A percentile compares a stretch with the other conserved stretches of the same genome.
Evolutionary conservation across 1,140 invertebrate species (phyloP).

Genomic region (Gonioctena quinquepunctata): DNA sequence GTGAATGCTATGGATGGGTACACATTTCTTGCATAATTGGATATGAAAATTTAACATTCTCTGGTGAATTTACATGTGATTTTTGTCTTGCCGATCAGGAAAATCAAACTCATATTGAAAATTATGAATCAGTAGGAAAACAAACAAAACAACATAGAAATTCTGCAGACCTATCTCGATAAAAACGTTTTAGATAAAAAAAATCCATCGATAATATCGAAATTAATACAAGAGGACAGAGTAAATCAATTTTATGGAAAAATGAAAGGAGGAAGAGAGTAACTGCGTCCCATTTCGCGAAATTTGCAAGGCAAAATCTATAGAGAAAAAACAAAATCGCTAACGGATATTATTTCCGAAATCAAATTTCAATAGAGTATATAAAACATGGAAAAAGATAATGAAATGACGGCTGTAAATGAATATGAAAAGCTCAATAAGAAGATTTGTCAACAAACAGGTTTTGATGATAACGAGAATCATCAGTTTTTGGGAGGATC

Average conservation of each 20-base stretch:
- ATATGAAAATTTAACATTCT: neutral
- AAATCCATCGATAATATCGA: neutral
- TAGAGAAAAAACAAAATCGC: neutral
- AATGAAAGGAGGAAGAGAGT: slow-evolving; percentile 3
- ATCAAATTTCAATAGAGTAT: neutral
- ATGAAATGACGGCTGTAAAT: neutral
- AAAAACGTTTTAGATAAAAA: neutral
- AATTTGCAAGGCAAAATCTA: slow-evolving; percentile 2
- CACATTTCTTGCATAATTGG: neutral
- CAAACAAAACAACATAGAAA: neutral
- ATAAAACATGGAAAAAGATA: neutral
- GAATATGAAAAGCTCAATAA: neutral
- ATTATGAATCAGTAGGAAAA: neutral
- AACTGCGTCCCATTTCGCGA: slow-evolving; percentile 14
- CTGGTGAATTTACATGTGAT: neutral
- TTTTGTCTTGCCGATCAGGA: neutral
- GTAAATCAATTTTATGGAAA: slow-evolving; percentile 1
- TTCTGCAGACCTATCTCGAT: neutral
- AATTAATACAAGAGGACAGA: slow-evolving; percentile 1
- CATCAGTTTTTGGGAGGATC: slow-evolving; percentile 23
- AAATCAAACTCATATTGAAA: neutral
- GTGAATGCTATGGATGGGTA: neutral
- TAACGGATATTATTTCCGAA: neutral
- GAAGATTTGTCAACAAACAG: neutral
- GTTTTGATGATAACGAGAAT: neutral